Base-by-base conservation (phyloP, 2,888 invertebrate genomes). In the Aporophyla lueneburgensis region DNA sequence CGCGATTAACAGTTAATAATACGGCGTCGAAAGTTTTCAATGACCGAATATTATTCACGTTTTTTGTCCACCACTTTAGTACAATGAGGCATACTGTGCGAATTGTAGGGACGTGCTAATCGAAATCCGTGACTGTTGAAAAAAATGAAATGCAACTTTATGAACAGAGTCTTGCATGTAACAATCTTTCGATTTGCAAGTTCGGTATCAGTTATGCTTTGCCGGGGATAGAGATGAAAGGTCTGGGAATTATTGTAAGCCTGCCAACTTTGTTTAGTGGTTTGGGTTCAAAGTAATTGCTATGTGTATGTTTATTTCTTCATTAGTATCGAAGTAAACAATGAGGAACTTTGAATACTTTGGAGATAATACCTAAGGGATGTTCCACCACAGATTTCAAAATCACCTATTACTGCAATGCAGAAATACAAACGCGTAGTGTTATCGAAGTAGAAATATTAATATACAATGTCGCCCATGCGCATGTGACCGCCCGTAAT, bases 1-100 rank as follows among this genome's bases (percentile, higher is more conserved):
- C 84, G 79, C 93, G 91, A 94, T 94, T 94, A 93, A 91, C 92
- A 92, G 91, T 91, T 93, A 92, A 93, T 94, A 93, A 93, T 90
- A 91, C 84, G 76, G 81, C 81, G 81, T 81, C 65, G 80, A 84
- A 87, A 88, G 80, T 85, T 85, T 82, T 87, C 81, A 88, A 86
- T 84, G 88, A 85, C 86, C 83, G 84, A 73, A 85, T 83, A 89
- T 91, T 88, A 87, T 88, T 85, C 82, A 74, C 19, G 77, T 76
- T 90, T 90, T 91, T 91, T 91, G 88, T 87, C 83, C 78, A 85
- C 65, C 71, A 81, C 79, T 84, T 80, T 77, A 70, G 74, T 81
- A 85, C 73, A 81, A 73, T 80, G 71, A 56, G 66, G 53, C 72
- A 27, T 87, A 87, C 86, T 86, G 86, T 86, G 87, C 79, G 77